Evolutionary conservation across 2,888 invertebrate genomes (phyloP).

Genomic region (Zhuqinia jingwanae): DNA sequence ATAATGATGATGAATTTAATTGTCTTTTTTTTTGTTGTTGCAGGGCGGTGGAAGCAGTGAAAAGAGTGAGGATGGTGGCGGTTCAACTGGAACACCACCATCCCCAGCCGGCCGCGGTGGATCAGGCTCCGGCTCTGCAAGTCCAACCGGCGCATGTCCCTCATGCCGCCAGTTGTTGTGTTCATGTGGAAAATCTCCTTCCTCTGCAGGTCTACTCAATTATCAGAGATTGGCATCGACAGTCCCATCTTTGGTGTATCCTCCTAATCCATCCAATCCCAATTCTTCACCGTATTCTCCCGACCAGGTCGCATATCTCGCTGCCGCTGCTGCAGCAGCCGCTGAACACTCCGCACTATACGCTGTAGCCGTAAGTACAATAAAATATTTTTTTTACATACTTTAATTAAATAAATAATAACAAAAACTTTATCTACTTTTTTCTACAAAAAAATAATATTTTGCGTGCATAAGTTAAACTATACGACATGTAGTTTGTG

Average conservation of each 20-base stretch:
- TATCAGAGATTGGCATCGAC: slow-evolving; percentile 81
- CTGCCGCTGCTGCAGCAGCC: slow-evolving; percentile 79
- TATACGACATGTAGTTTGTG: not conserved
- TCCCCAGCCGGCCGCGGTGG: slow-evolving; percentile 77
- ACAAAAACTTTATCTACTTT: too few species aligned
- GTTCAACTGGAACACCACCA: slow-evolving; percentile 76
- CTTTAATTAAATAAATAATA: too few species aligned
- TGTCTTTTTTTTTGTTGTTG: slow-evolving; percentile 33
- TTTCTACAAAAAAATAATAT: slow-evolving; percentile 27
- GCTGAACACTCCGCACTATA: slow-evolving; percentile 79
- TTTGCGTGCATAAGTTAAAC: not conserved
- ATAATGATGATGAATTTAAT: slow-evolving; percentile 30
- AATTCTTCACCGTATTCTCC: slow-evolving; percentile 78
- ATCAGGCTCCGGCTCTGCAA: slow-evolving; percentile 62
- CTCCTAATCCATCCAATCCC: slow-evolving; percentile 75
- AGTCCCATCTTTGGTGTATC: slow-evolving; percentile 79
- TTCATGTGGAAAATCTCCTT: slow-evolving; percentile 80
- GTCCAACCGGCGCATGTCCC: slow-evolving; percentile 77
- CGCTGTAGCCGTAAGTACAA: slow-evolving; percentile 79
- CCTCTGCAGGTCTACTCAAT: slow-evolving; percentile 80
- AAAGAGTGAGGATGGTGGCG: slow-evolving; percentile 79
- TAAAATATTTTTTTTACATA: too few species aligned
- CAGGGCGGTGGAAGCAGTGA: slow-evolving; percentile 77
- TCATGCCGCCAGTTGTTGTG: slow-evolving; percentile 79
- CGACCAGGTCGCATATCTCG: slow-evolving; percentile 79